Evolutionary conservation across 2,797 vertebrate species (phyloP).

Genomic region (Discoglossus pictus): DNA sequence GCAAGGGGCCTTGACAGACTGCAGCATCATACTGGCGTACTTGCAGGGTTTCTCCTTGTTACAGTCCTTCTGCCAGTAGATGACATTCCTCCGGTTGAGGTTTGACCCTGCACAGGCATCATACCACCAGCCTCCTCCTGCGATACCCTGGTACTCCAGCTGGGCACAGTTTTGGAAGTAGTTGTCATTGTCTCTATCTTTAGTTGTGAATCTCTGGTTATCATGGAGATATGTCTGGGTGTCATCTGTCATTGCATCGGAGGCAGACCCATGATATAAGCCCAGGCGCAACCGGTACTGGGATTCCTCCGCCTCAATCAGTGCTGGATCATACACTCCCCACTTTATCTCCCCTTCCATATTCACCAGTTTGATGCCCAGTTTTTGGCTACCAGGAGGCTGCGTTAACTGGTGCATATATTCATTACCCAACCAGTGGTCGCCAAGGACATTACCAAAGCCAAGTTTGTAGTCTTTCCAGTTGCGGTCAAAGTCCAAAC

Average conservation of each 20-base stretch:
- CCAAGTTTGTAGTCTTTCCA: conserved; percentile 80
- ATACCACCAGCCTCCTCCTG: conserved; percentile 84
- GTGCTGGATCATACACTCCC: conserved; percentile 76
- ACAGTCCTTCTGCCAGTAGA: conserved; percentile 87
- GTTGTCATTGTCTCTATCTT: conserved; percentile 84
- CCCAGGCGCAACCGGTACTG: conserved; percentile 79
- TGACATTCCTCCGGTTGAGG: conserved; percentile 80
- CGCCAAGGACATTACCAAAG: conserved; percentile 74
- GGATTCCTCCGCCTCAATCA: conserved; percentile 75
- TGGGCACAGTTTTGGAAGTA: conserved; percentile 83
- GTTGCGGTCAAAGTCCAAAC: conserved; percentile 77
- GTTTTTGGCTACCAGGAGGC: conserved; percentile 67
- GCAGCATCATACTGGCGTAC: conserved; percentile 85
- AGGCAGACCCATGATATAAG: conserved; percentile 76
- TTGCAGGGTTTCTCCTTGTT: conserved; percentile 78
- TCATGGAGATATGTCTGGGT: conserved; percentile 87
- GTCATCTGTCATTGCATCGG: conserved; percentile 80
- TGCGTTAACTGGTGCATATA: conserved; percentile 76
- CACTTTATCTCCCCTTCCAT: conserved; percentile 71
- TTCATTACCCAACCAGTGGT: conserved; percentile 87
- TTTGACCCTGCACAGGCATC: conserved; percentile 82
- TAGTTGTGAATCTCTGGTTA: conserved; percentile 86
- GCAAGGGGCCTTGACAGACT: conserved; percentile 57
- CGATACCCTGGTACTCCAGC: conserved; percentile 76
- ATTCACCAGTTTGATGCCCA: conserved; percentile 82